These are phyloP conservation scores for Zaprionus obscuricornis DNA, from an alignment of 2,888 invertebrate genomes.

Conservation along the genomic window DNA sequence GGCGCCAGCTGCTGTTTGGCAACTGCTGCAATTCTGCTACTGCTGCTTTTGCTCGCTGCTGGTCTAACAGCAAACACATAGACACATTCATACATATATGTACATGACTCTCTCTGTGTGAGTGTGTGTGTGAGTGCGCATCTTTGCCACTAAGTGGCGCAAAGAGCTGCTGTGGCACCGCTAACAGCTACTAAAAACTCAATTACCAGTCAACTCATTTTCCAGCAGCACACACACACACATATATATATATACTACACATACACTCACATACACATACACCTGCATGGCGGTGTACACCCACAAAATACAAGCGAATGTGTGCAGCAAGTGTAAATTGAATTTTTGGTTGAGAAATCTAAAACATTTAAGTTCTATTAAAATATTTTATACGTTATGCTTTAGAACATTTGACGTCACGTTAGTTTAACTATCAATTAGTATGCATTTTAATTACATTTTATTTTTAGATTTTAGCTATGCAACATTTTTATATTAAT, in stretches of 20 bases:
- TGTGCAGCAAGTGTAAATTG: slow-evolving; percentile 30
- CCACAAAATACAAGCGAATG: slow-evolving; percentile 1
- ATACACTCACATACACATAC: slow-evolving; percentile 2
- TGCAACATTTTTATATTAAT: no score
- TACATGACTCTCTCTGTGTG: neutral
- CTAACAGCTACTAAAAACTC: slow-evolving; percentile 75
- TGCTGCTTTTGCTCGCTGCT: slow-evolving; percentile 29
- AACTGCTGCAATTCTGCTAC: slow-evolving; percentile 23
- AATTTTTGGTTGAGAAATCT: slow-evolving; percentile 37
- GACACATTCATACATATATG: slow-evolving; percentile 3
- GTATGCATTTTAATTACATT: no score
- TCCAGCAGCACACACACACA: slow-evolving; percentile 20
- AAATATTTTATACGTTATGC: slow-evolving; percentile 1
- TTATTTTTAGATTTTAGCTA: no score
- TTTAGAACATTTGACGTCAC: no score
- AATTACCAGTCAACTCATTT: slow-evolving; percentile 63
- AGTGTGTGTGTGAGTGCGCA: slow-evolving; percentile 42
- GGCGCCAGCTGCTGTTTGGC: neutral
- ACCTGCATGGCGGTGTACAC: neutral
- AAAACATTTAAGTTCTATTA: slow-evolving; percentile 30
- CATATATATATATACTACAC: slow-evolving; percentile 1
- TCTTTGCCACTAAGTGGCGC: slow-evolving; percentile 58
- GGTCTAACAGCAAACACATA: slow-evolving; percentile 21
- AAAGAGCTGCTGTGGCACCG: slow-evolving; percentile 58
- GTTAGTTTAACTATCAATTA: no score